Evolutionary conservation across 2,113 vertebrate species (phyloP), one percentile per base, ranked within the genome.

Genomic region (Peromyscus californicus): DNA sequence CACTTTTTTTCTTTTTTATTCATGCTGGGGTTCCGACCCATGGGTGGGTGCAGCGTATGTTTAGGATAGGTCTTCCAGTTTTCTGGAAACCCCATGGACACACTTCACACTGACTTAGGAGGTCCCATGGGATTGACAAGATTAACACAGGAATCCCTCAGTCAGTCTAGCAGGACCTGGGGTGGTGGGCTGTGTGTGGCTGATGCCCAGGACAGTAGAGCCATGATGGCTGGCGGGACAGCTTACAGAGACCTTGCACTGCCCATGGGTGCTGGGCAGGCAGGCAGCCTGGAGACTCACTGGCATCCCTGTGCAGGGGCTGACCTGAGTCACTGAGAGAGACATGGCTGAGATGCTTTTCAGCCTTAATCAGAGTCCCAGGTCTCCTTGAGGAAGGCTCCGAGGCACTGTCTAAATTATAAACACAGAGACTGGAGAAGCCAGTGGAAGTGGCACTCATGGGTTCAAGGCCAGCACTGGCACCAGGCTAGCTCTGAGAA

Each of bases 211-310:
- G 67, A 3, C 26, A 12, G 80, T 65, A 15, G 93, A 59, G 51
- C 65, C 45, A 7, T 1, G 10, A 29, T 33, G 3, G 16, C 36
- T 1, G 0, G 21, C 36, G 11, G 21, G 42, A 13, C 7, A 2
- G 4, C 22, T 16, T 1, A 1, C 45, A 61, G 75, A 61, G 86
- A 54, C 31, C 76, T 16, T 26, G 21, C 1, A 19, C n/a, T 39
- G 29, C 48, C 91, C 26, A 2, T n/a, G 7, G 69, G 65, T 15
- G n/a, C 78, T 84, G 80, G 80, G 80, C 6, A 36, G 80, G 36
- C 1, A 12, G 78, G 8, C 11, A n/a, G 51, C 69, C 51, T 36
- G 0, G 26, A 39, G 8, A 2, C 75, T 67, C 11, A 3, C 2
- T 24, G 21, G 31, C 15, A 0, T 7, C 36, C 33, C 61, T 9